These are phyloP conservation scores for Capromys pilorides DNA, from an alignment of 2,797 vertebrate species.

Conservation along the genomic window DNA sequence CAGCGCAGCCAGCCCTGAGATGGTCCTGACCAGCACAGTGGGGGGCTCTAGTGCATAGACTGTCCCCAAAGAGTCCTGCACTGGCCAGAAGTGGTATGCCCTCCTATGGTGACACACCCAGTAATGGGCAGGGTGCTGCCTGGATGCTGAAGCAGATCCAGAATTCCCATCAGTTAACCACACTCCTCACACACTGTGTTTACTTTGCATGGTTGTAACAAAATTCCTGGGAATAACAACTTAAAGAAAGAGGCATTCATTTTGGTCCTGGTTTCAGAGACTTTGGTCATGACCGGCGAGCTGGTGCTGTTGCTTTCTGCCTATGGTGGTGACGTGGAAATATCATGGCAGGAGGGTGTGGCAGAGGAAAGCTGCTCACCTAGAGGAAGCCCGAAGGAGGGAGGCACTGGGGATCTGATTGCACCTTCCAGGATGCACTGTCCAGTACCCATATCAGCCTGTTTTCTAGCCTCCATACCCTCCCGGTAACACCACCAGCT, in stretches of 20 bases:
- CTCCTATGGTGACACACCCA: too few relatives aligned
- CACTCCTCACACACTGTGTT: not conserved
- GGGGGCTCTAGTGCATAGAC: not conserved
- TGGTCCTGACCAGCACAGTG: not conserved
- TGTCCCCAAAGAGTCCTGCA: not conserved
- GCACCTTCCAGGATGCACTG: not conserved
- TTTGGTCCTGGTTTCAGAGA: not conserved
- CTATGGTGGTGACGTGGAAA: not conserved
- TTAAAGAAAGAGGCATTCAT: not conserved
- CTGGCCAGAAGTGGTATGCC: fast-evolving
- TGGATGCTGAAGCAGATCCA: not conserved
- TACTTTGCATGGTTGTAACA: not conserved
- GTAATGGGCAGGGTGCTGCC: not conserved
- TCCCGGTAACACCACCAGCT: not conserved
- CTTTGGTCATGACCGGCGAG: not conserved
- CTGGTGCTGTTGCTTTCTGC: not conserved
- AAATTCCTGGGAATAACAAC: not conserved
- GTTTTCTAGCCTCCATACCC: not conserved
- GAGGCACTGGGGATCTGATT: not conserved
- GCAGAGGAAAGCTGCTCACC: not conserved
- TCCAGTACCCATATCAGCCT: not conserved
- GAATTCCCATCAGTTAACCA: not conserved
- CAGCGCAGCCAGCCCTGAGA: not conserved
- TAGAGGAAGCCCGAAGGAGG: not conserved
- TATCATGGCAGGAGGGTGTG: not conserved